phyloP scores from a whole-genome alignment of 2,888 invertebrate species.

The Octonoba sinensis region DNA sequence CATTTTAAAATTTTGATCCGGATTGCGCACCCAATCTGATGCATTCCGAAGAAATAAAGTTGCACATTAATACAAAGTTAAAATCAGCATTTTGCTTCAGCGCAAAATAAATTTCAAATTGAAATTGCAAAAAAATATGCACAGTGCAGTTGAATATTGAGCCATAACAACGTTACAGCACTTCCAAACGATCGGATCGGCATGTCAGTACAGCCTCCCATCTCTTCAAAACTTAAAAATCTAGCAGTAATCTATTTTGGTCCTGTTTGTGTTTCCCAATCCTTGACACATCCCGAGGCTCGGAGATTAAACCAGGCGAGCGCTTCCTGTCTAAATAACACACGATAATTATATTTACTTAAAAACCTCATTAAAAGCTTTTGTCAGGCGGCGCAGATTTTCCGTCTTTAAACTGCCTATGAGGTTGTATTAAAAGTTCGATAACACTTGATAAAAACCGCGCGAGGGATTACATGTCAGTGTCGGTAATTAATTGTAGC shows the following conservation, averaged over 20 bases:
- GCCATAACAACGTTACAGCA: too few relatives aligned
- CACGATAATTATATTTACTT: conserved; percentile 64
- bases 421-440: conserved; percentile 63
- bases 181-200: too few relatives aligned
- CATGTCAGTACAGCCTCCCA: too few relatives aligned
- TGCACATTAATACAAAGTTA: too few relatives aligned
- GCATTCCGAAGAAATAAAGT: too few relatives aligned
- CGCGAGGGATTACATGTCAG: conserved; percentile 62
- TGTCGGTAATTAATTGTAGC: conserved; percentile 64
- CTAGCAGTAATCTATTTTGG: conserved; percentile 46
- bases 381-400: conserved; percentile 57
- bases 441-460: conserved; percentile 64
- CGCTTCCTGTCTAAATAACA: conserved; percentile 61
- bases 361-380: conserved; percentile 64
- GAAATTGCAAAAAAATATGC: too few relatives aligned
- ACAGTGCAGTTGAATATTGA: too few relatives aligned
- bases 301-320: conserved; percentile 41
- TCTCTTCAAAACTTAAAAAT: too few relatives aligned
- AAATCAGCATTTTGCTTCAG: too few relatives aligned
- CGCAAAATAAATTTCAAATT: too few relatives aligned
- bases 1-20: too few relatives aligned
- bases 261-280: conserved; percentile 56
- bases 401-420: conserved; percentile 48
- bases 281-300: conserved; percentile 39
- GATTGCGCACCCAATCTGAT: too few relatives aligned